A percentile compares a stretch with the other conserved stretches of the same genome.
These are phyloP conservation scores for Neopipo cinnamomea DNA, from an alignment of 2,113 vertebrate species.

Conservation along the genomic window DNA sequence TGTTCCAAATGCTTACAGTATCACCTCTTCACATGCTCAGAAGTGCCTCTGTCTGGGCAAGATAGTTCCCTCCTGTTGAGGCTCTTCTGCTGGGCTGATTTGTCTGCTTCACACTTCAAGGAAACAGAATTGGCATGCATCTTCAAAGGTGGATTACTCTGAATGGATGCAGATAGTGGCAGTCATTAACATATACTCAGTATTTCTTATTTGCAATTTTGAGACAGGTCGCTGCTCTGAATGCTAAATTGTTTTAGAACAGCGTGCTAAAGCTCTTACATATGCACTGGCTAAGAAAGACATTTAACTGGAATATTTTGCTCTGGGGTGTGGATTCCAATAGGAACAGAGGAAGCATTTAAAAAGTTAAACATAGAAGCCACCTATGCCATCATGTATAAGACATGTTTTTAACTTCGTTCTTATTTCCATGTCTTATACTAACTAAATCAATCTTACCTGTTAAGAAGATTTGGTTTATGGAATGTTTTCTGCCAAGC, in stretches of 20 bases:
- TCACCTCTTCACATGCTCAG: background rate
- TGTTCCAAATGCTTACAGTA: background rate
- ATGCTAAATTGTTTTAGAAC: background rate
- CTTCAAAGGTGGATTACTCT: background rate
- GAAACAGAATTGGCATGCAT: background rate
- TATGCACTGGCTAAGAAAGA: background rate
- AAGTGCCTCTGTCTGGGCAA: background rate
- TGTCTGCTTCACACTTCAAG: background rate
- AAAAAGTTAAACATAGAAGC: background rate
- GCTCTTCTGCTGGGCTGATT: background rate
- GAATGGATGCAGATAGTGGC: background rate
- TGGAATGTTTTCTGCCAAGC: background rate
- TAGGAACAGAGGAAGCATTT: background rate
- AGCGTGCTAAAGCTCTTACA: background rate
- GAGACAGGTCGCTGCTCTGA: background rate
- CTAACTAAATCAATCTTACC: background rate
- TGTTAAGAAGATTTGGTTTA: background rate
- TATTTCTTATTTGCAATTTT: background rate
- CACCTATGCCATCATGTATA: background rate
- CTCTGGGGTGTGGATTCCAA: background rate
- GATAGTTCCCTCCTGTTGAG: slow-evolving; percentile 13
- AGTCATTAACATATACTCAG: background rate
- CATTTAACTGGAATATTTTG: background rate
- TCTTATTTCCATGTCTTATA: background rate
- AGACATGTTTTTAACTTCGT: background rate